Evolutionary conservation across 2,888 invertebrate genomes (phyloP), one percentile per base, ranked within the genome.

Genomic region (Amblyteles armatorius): DNA sequence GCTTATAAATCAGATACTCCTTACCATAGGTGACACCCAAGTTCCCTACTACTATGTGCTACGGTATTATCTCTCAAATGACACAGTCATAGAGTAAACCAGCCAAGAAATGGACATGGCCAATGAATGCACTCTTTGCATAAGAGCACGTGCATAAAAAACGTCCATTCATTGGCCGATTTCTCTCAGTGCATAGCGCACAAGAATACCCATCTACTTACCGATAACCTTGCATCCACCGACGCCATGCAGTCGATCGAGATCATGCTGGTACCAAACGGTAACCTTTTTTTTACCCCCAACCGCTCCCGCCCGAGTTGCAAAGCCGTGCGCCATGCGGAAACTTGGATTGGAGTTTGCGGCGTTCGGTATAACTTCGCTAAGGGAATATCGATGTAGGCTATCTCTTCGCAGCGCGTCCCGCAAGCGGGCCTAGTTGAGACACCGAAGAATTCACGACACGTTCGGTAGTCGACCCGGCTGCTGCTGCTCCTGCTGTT

Each of bases 361-460:
- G n/a, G 16, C 40, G 60, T 50, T 16, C n/a, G 57, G 48, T 44
- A 5, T 50, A 67, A 77, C 80, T 84, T 81, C 71, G 26, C 57
- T 40, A 50, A 40, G 68, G 33, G 68, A 84, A 84, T 84, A 81
- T 84, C 77, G 80, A 84, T 81, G 63, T 74, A 33, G 50, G 44
- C 63, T 74, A 55, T 74, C 72, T 33, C 52, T 16, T 19, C 26
- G 63, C 16, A 16, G 3, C 44, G 57, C 13, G 63, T 65, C 22
- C 48, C 44, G 57, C 50, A 26, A 77, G 72, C 60, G 60, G 11
- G 11, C 26, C 57, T 63, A 69, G 52, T 67, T 81, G 22, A 63
- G 22, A 68, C 63, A 65, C 44, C 74, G 29, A 78, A 84, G 81
- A 65, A 84, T 84, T 84, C 74, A 26, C 68, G 69, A 84, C 84